Conservation (phyloP, 2,113 vertebrate genomes). For the Indicator indicator region DNA sequence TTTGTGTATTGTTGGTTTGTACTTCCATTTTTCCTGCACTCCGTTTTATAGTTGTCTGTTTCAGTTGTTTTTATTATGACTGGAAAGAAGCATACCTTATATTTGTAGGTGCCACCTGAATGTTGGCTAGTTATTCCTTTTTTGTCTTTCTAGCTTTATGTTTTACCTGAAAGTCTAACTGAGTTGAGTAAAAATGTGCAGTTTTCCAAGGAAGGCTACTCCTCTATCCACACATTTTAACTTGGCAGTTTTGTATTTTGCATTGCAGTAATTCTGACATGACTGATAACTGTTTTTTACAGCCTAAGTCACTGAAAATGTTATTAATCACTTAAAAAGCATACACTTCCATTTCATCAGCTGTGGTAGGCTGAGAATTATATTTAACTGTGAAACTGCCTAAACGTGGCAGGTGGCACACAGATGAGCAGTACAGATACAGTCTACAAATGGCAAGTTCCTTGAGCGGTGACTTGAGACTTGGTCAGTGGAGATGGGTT, state of each 20-base stretch:
- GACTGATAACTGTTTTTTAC: neutral
- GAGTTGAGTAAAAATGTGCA: neutral
- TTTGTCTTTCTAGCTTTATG: neutral
- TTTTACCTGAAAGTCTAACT: neutral
- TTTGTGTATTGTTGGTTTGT: neutral
- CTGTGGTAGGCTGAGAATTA: conserved; percentile 27
- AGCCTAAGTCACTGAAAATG: neutral
- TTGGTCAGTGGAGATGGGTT: neutral
- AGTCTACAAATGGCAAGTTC: neutral
- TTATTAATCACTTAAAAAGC: neutral
- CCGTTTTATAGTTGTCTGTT: neutral
- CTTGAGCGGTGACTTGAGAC: neutral
- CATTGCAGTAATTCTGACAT: neutral
- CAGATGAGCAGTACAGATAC: neutral
- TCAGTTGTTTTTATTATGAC: neutral
- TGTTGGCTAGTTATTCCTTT: neutral
- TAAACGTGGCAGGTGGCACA: neutral
- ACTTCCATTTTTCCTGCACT: neutral
- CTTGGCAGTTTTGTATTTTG: neutral
- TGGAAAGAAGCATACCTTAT: neutral
- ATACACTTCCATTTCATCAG: neutral
- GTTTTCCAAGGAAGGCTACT: neutral
- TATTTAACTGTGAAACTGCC: conserved; percentile 65
- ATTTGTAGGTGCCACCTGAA: neutral
- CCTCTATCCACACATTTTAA: neutral